A percentile compares a stretch with the other conserved stretches of the same genome.
Conservation (phyloP, 2,888 invertebrate genomes). For the Autographa gamma region DNA sequence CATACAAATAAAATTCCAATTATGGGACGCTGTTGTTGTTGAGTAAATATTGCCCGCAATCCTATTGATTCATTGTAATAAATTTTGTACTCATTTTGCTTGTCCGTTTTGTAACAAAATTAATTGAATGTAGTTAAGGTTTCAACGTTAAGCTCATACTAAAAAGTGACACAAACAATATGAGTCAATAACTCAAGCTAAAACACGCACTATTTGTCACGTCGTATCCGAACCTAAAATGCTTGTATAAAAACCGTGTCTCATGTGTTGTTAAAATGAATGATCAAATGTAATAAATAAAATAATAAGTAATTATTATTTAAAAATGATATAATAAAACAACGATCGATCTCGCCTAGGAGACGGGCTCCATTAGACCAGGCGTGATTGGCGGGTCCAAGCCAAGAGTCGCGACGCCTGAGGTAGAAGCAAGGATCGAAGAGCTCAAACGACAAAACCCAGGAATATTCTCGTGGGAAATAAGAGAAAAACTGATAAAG, state of each 20-base stretch:
- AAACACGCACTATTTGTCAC: background rate
- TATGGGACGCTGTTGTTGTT: constrained; percentile 30
- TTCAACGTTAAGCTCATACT: background rate
- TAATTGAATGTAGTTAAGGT: constrained; percentile 14
- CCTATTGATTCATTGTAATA: constrained; percentile 25
- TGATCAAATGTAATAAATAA: background rate
- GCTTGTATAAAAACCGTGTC: too few species aligned
- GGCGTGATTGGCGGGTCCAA: constrained; percentile 98
- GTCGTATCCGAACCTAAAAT: background rate
- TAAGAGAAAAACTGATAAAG: constrained; percentile 96
- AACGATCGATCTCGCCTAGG: constrained; percentile 86
- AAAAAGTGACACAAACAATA: background rate
- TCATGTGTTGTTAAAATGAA: background rate
- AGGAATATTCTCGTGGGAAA: constrained; percentile 98
- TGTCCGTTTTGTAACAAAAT: constrained; percentile 18
- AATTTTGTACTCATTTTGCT: constrained; percentile 29
- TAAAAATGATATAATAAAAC: constrained; percentile 49
- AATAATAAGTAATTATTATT: constrained; percentile 9
- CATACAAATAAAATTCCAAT: constrained; percentile 36
- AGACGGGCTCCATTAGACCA: constrained; percentile 98
- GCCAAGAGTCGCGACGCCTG: constrained; percentile 97
- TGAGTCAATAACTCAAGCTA: background rate
- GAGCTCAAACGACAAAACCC: constrained; percentile 97
- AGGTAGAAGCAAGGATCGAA: constrained; percentile 96
- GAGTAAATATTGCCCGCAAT: constrained; percentile 31